Evolutionary conservation across 2,113 vertebrate species (phyloP).

Genomic region (Pomatorhinus ruficollis): DNA sequence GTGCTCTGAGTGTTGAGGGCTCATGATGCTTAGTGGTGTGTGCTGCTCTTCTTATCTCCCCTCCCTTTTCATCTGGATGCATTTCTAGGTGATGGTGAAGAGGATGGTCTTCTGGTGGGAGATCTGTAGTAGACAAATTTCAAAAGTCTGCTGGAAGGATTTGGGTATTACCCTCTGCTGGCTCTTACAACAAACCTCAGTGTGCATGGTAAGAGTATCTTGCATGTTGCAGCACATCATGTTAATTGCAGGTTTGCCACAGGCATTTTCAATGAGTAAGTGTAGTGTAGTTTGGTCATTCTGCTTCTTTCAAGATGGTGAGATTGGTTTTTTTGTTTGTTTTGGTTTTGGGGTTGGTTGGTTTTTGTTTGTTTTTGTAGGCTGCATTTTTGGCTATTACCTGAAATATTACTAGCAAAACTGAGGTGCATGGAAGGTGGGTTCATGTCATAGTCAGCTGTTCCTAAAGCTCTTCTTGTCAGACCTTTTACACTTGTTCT

Average conservation of each 20-base stretch:
- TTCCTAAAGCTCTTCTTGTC: neutral
- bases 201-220: no score
- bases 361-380: neutral
- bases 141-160: neutral
- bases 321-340: neutral
- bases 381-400: neutral
- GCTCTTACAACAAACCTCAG: no score
- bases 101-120: neutral
- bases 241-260: neutral
- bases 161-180: neutral
- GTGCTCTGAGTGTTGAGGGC: neutral
- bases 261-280: neutral
- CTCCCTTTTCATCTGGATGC: neutral
- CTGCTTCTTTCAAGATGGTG: neutral
- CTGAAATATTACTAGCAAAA: neutral
- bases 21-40: fast-evolving
- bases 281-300: neutral
- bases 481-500: neutral
- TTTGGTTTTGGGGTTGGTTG: neutral
- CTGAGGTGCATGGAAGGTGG: fast-evolving
- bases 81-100: neutral
- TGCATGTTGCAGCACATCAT: neutral
- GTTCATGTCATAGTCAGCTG: neutral
- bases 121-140: neutral
- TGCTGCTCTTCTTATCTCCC: neutral